A percentile compares a stretch with the other conserved stretches of the same genome.
phyloP scores from a whole-genome alignment of 1,140 invertebrate genomes.

The Himalopsyche phryganea region DNA sequence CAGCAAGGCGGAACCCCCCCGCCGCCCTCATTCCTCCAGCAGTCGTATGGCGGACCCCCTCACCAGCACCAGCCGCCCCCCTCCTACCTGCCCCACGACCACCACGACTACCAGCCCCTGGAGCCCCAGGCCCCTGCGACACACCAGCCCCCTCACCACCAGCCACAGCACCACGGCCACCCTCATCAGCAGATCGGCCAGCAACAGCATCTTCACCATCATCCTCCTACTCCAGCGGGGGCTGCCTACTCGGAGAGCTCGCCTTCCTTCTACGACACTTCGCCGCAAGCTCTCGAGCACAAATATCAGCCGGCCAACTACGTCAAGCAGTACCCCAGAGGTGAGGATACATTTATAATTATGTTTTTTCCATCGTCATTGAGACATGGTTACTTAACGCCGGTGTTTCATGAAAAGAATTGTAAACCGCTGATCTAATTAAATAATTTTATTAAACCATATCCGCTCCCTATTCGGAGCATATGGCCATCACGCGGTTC shows the following conservation, averaged over 20 bases:
- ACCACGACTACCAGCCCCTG: constrained; percentile 44
- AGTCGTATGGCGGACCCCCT: constrained; percentile 39
- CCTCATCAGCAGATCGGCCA: constrained; percentile 41
- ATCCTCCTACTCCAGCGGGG: constrained; percentile 49
- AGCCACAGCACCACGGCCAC: constrained; percentile 25
- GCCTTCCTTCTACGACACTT: constrained; percentile 72
- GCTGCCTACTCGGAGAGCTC: constrained; percentile 61
- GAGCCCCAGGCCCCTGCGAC: constrained; percentile 44
- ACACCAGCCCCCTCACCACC: constrained; percentile 25
- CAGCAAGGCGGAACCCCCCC: constrained; percentile 28
- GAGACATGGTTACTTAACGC: too few species aligned
- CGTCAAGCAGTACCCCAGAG: constrained; percentile 65
- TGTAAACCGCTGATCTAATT: too few species aligned
- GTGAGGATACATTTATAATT: too few species aligned
- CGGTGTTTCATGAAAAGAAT: too few species aligned
- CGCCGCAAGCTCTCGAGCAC: constrained; percentile 59
- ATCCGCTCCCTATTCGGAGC: too few species aligned
- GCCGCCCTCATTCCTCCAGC: constrained; percentile 45
- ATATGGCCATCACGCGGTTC: too few species aligned
- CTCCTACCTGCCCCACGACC: constrained; percentile 41
- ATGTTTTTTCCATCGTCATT: too few species aligned
- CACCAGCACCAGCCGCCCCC: constrained; percentile 44
- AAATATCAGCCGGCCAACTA: constrained; percentile 66
- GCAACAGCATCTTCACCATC: constrained; percentile 46
- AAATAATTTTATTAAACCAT: too few species aligned